These are phyloP conservation scores for Drosophila borealis DNA, from an alignment of 2,888 invertebrate species.

Conservation along the genomic window DNA sequence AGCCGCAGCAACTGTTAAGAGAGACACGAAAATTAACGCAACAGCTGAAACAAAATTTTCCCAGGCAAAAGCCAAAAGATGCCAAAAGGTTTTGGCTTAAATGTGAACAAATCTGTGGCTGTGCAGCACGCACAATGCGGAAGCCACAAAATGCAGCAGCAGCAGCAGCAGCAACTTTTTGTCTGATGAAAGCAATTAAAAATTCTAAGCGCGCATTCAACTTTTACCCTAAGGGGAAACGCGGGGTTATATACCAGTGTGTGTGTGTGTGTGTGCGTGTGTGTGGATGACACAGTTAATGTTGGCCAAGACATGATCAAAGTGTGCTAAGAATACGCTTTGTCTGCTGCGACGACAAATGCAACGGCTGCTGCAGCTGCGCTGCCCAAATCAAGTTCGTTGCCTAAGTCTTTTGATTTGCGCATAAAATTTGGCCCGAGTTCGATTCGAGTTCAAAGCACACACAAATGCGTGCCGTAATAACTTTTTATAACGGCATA, in stretches of 20 bases:
- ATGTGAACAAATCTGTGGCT: constrained; percentile 27
- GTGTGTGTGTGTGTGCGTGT: constrained; percentile 32
- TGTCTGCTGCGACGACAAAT: neutral
- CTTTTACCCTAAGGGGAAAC: constrained; percentile 57
- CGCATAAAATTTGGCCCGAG: neutral
- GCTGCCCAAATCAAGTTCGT: constrained; percentile 58
- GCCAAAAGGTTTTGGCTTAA: constrained; percentile 52
- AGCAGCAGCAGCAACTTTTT: constrained; percentile 25
- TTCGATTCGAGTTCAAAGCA: constrained; percentile 14
- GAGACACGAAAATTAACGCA: constrained; percentile 59
- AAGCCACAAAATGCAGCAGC: constrained; percentile 67
- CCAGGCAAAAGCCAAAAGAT: constrained; percentile 42
- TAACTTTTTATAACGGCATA: constrained; percentile 73
- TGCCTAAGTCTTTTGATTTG: constrained; percentile 72
- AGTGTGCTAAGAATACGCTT: constrained; percentile 21
- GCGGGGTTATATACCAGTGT: constrained; percentile 11
- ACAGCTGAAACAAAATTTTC: constrained; percentile 48
- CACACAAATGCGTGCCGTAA: constrained; percentile 35
- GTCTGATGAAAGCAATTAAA: constrained; percentile 73
- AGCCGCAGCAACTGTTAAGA: constrained; percentile 38
- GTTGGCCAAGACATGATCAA: constrained; percentile 23
- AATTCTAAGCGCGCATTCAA: constrained; percentile 73
- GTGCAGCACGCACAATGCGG: constrained; percentile 70
- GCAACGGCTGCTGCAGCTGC: constrained; percentile 7
- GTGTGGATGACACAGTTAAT: constrained; percentile 64